These are phyloP conservation scores for Acanthosepion esculentum DNA, from an alignment of 2,888 invertebrate genomes.

Conservation along the genomic window DNA sequence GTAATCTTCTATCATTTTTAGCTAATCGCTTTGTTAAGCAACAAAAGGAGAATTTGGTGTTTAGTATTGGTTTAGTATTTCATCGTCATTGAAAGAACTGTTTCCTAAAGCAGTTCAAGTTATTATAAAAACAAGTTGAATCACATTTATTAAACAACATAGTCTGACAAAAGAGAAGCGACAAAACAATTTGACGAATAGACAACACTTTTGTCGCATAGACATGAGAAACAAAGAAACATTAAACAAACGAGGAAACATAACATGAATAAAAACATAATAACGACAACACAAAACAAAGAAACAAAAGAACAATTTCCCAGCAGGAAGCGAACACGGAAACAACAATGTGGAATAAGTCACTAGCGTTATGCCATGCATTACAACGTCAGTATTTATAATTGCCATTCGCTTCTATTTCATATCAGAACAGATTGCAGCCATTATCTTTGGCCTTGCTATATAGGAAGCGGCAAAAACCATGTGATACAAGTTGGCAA, in stretches of 20 bases:
- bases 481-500: neutral
- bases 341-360: neutral
- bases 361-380: neutral
- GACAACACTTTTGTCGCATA: neutral
- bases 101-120: neutral
- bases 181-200: neutral
- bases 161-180: neutral
- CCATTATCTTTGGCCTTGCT: neutral
- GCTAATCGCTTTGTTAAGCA: no score
- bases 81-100: neutral
- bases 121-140: neutral
- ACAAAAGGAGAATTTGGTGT: no score
- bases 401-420: neutral
- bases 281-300: neutral
- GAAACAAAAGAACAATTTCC: neutral
- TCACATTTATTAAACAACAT: neutral
- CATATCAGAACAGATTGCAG: neutral
- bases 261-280: neutral
- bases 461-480: neutral
- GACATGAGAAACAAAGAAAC: no score
- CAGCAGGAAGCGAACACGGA: neutral
- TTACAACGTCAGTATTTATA: constrained; percentile 2
- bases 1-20: no score
- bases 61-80: no score
- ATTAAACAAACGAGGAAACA: neutral